These are phyloP conservation scores for Mormyrus hasselquistii DNA, from an alignment of 2,797 vertebrate species.

Conservation along the genomic window DNA sequence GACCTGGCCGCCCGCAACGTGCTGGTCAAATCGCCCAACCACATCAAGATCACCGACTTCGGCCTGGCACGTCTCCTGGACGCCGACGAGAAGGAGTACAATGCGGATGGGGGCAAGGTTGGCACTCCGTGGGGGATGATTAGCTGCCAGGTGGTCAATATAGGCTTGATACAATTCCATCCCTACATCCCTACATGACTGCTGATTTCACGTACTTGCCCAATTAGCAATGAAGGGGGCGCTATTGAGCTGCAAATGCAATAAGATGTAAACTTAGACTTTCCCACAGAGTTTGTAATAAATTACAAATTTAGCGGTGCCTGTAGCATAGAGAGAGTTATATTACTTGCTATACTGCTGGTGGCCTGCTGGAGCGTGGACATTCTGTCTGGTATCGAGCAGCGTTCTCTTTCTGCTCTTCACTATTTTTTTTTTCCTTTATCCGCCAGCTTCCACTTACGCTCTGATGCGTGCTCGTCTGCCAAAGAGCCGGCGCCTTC, in stretches of 20 bases:
- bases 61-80: slow-evolving; percentile 90
- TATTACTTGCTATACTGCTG: background rate
- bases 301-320: background rate
- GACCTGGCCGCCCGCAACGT: slow-evolving; percentile 94
- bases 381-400: background rate
- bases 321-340: background rate
- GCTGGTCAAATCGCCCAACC: slow-evolving; percentile 93
- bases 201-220: background rate
- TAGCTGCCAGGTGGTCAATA: background rate
- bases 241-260: background rate
- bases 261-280: background rate
- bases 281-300: background rate
- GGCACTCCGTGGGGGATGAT: slow-evolving; percentile 15
- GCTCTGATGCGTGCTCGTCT: background rate
- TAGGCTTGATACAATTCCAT: background rate
- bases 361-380: background rate
- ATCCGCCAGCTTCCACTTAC: background rate
- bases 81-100: slow-evolving; percentile 95
- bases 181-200: background rate
- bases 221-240: background rate
- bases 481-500: background rate
- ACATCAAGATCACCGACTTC: slow-evolving; percentile 98
- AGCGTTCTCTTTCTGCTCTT: background rate
- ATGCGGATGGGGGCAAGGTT: slow-evolving; percentile 96
- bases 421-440: background rate